Conservation (phyloP, 2,888 invertebrate genomes). For the Pseudeuparius sepicola region DNA sequence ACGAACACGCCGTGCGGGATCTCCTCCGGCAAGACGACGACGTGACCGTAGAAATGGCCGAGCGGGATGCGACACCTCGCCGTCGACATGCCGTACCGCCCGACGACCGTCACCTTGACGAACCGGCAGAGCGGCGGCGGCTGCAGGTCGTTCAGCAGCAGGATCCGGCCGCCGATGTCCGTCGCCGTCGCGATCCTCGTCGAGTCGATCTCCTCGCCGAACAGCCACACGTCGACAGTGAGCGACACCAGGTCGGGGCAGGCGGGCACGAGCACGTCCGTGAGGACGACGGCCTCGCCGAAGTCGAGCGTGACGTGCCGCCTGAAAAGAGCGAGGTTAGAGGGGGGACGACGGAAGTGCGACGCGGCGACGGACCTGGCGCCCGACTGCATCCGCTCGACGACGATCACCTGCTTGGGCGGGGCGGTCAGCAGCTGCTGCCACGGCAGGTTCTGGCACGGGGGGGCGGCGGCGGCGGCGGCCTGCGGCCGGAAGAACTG, state of each 20-base stretch:
- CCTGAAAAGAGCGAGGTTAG: constrained; percentile 41
- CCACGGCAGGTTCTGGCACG: constrained; percentile 27
- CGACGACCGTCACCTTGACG: constrained; percentile 85
- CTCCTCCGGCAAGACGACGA: constrained; percentile 57
- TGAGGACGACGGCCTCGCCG: constrained; percentile 74
- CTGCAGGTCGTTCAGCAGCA: constrained; percentile 81
- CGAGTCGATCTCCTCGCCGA: constrained; percentile 76
- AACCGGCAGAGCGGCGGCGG: constrained; percentile 84
- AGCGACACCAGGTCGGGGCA: constrained; percentile 76
- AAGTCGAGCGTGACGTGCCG: constrained; percentile 88
- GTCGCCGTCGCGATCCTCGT: constrained; percentile 74
- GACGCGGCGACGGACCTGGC: constrained; percentile 45
- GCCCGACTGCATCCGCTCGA: constrained; percentile 89
- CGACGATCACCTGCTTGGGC: constrained; percentile 75
- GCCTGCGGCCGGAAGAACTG: constrained; percentile 14
- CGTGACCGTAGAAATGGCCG: constrained; percentile 89
- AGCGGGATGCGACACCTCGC: constrained; percentile 83
- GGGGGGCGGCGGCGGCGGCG: no score
- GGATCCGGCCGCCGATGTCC: constrained; percentile 78
- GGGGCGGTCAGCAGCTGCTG: constrained; percentile 58
- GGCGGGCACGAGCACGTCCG: constrained; percentile 74
- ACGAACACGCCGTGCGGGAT: constrained; percentile 38
- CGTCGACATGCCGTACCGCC: constrained; percentile 84
- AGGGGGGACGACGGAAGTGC: no score
- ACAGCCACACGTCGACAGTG: constrained; percentile 83